Conservation (phyloP, 2,797 vertebrate species). For the Emys orbicularis region DNA sequence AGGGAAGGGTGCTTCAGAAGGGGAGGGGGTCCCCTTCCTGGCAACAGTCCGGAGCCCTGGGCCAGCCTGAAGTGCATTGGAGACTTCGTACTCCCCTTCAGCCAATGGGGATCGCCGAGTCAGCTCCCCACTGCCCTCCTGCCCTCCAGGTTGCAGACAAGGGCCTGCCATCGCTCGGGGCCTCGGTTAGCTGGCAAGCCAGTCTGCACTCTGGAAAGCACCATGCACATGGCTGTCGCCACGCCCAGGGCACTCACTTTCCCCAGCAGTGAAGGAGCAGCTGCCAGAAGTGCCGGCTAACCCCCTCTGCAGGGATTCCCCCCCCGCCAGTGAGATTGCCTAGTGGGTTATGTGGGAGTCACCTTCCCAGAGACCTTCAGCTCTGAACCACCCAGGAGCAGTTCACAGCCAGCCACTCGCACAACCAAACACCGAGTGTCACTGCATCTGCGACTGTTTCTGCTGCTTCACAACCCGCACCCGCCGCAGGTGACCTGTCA, state of each 20-base stretch:
- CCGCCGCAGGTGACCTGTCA: too few species aligned
- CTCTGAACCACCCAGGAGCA: not conserved
- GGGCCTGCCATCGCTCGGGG: not conserved
- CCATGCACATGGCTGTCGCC: too few species aligned
- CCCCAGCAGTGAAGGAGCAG: not conserved
- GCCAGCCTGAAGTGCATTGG: not conserved
- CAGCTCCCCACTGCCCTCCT: not conserved
- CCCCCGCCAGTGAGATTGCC: too few species aligned
- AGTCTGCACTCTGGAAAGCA: not conserved
- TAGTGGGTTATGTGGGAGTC: too few species aligned
- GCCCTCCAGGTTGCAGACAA: not conserved
- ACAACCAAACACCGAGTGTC: not conserved
- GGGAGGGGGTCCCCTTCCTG: not conserved
- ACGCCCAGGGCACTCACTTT: not conserved
- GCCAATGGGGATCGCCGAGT: not conserved
- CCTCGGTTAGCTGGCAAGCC: not conserved
- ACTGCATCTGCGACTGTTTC: not conserved
- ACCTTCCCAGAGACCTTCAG: too few species aligned
- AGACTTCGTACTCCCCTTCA: not conserved
- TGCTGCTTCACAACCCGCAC: too few species aligned
- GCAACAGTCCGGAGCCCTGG: not conserved
- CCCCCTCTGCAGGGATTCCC: not conserved
- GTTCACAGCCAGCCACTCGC: not conserved
- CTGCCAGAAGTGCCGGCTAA: not conserved
- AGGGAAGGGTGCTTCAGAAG: not conserved